Conservation (phyloP, 2,888 invertebrate genomes). For the Chymomyza amoena region DNA sequence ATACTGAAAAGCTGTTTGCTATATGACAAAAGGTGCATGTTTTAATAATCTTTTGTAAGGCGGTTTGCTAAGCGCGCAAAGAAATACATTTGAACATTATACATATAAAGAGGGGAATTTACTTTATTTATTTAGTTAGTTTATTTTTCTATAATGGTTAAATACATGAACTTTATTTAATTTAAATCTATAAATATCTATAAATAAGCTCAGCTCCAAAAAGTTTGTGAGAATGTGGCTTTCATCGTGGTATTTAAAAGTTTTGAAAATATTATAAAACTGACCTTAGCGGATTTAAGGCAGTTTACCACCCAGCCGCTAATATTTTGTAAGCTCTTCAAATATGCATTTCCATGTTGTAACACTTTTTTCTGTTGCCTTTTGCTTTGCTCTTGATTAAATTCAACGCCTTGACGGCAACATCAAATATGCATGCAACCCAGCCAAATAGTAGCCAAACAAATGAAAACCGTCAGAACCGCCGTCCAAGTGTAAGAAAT, state of each 20-base stretch:
- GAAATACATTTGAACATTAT: neutral
- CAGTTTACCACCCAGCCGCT: neutral
- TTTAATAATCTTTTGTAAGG: neutral
- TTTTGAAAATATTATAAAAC: no score
- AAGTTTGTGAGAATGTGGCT: no score
- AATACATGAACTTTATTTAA: no score
- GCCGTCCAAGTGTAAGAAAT: conserved; percentile 21
- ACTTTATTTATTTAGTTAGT: no score
- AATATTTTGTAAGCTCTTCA: neutral
- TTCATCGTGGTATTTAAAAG: no score
- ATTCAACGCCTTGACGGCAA: conserved; percentile 30
- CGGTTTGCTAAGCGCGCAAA: neutral
- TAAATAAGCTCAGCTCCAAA: no score
- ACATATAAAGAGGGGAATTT: no score
- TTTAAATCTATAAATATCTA: no score
- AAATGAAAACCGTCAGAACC: neutral
- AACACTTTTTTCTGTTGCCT: neutral
- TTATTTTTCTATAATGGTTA: no score
- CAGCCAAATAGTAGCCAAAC: neutral
- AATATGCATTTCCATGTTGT: neutral
- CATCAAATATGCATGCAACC: conserved; percentile 57
- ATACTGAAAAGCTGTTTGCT: neutral
- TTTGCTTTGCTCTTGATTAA: conserved; percentile 43
- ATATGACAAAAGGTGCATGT: neutral
- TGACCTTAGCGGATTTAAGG: neutral